Conservation (phyloP, 2,888 invertebrate species). For the Pyrrhia umbra region DNA sequence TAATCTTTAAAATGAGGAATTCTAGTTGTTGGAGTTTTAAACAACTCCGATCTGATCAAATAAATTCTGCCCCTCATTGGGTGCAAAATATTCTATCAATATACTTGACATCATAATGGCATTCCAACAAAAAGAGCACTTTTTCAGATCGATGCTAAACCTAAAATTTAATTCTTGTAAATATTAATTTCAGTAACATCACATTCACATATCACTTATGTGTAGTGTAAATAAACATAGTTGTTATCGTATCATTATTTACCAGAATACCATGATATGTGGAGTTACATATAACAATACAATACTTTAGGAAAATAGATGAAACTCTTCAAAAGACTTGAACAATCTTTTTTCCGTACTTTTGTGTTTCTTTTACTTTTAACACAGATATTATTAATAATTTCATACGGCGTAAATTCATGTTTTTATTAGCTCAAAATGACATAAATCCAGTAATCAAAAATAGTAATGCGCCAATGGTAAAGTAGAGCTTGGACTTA, state of each 20-base stretch:
- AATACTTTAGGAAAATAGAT: constrained; percentile 6
- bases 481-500: neutral
- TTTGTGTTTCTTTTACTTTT: constrained; percentile 11
- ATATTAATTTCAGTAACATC: too few relatives aligned
- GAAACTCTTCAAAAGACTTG: constrained; percentile 11
- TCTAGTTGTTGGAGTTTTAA: too few relatives aligned
- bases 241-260: neutral
- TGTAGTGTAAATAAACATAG: neutral
- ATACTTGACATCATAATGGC: too few relatives aligned
- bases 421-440: constrained; percentile 3
- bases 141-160: too few relatives aligned
- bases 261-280: neutral
- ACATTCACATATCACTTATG: too few relatives aligned
- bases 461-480: neutral
- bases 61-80: too few relatives aligned
- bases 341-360: constrained; percentile 13
- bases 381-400: constrained; percentile 5
- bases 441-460: constrained; percentile 8
- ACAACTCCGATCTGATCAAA: too few relatives aligned
- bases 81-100: too few relatives aligned
- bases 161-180: too few relatives aligned
- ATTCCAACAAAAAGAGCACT: too few relatives aligned
- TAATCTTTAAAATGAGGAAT: too few relatives aligned
- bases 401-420: constrained; percentile 13
- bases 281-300: too few relatives aligned